Evolutionary conservation across 2,888 invertebrate genomes (phyloP).

Genomic region (Brenthis hecate): DNA sequence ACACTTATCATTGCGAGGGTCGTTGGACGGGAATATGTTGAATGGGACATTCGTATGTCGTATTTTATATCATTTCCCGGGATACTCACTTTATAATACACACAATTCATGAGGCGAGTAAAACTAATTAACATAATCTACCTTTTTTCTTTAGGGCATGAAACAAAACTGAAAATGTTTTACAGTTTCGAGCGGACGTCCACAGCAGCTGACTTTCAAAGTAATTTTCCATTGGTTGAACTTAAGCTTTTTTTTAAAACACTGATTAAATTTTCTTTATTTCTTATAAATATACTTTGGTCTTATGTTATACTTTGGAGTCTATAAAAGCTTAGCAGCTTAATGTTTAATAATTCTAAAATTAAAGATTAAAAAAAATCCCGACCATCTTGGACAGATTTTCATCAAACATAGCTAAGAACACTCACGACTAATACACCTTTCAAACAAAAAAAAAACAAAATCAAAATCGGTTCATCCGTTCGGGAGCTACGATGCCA

Average conservation of each 20-base stretch:
- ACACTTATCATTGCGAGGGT: conserved; percentile 40
- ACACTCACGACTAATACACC: too few relatives aligned
- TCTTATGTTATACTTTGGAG: not conserved
- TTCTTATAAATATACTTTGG: not conserved
- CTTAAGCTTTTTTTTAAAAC: not conserved
- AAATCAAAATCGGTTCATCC: too few relatives aligned
- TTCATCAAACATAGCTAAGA: too few relatives aligned
- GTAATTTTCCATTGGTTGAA: conserved; percentile 8
- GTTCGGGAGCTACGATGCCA: too few relatives aligned
- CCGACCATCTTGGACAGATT: too few relatives aligned
- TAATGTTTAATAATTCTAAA: not conserved
- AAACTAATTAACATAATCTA: not conserved
- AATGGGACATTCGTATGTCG: conserved; percentile 19
- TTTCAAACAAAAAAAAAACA: too few relatives aligned
- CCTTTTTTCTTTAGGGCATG: not conserved
- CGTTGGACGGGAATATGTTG: conserved; percentile 30
- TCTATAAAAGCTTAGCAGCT: conserved; percentile 4
- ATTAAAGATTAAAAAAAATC: too few relatives aligned
- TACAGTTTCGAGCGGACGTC: not conserved
- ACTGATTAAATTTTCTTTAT: not conserved
- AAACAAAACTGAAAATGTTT: not conserved
- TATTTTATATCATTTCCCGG: conserved; percentile 8
- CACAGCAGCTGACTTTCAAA: not conserved
- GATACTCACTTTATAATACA: not conserved
- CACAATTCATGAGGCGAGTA: too few relatives aligned